A percentile compares a stretch with the other conserved stretches of the same genome.
phyloP scores from a whole-genome alignment of 2,797 vertebrate species.

The Rhynchotus rufescens region DNA sequence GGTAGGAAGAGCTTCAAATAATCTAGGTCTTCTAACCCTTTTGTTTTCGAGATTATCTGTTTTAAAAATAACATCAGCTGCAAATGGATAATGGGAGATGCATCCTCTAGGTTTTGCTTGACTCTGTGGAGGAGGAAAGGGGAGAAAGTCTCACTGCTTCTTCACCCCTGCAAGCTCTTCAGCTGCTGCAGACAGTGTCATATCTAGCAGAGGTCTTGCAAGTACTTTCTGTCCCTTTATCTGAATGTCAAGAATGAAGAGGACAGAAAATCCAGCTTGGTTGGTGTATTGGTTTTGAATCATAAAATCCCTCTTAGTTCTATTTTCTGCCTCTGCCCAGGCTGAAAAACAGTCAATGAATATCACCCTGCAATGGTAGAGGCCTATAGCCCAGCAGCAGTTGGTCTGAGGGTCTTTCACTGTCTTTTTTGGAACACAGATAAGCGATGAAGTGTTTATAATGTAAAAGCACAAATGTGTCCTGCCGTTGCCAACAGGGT shows the following conservation, averaged over 20 bases:
- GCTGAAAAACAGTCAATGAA: neutral
- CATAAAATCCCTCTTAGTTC: neutral
- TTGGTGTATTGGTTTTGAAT: neutral
- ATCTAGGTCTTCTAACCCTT: neutral
- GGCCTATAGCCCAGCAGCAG: neutral
- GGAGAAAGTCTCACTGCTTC: neutral
- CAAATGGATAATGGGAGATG: neutral
- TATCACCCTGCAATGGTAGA: neutral
- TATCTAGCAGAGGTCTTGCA: neutral
- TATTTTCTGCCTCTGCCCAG: neutral
- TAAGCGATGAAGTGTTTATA: neutral
- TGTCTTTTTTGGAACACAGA: neutral
- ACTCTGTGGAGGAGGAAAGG: neutral
- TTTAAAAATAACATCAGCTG: neutral
- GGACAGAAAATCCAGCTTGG: neutral
- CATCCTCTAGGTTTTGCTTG: neutral
- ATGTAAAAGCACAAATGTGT: neutral
- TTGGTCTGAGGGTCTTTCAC: neutral
- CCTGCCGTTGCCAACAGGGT: neutral
- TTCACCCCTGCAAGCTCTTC: neutral
- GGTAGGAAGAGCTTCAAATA: neutral
- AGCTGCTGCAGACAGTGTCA: neutral
- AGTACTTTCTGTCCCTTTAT: neutral
- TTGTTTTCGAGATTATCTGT: neutral
- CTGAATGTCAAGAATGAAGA: neutral